phyloP scores from a whole-genome alignment of 2,797 vertebrate species.

The Sebastes reedi region DNA sequence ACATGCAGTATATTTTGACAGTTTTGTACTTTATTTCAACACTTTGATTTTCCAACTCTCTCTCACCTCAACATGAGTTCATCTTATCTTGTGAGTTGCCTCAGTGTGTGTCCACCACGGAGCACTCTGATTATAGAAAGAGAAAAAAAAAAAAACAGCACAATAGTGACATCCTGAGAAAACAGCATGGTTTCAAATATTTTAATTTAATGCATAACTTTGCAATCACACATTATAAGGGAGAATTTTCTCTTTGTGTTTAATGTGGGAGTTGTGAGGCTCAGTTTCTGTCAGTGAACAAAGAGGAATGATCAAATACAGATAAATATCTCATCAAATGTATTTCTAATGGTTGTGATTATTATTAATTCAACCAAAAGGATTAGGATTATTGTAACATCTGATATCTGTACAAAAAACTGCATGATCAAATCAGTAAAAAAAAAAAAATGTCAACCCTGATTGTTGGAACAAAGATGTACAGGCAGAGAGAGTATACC shows the following conservation, averaged over 20 bases:
- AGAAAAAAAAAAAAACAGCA: neutral
- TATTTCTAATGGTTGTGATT: neutral
- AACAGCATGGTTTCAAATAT: neutral
- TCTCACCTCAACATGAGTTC: conserved; percentile 15
- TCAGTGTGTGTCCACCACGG: neutral
- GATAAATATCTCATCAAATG: neutral
- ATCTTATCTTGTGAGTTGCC: conserved; percentile 10
- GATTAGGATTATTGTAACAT: neutral
- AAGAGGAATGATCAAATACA: neutral
- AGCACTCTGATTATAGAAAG: conserved; percentile 1
- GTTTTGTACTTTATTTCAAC: neutral
- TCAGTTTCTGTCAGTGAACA: neutral
- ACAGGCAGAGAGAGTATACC: neutral
- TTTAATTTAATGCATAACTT: neutral
- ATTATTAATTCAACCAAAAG: neutral
- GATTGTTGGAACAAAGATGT: conserved; percentile 3
- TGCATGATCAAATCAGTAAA: neutral
- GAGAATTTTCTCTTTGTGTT: neutral
- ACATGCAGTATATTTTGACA: neutral
- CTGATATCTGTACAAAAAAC: neutral
- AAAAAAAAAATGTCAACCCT: neutral
- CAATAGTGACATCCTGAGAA: neutral
- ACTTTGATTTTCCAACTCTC: neutral
- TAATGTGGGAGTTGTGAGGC: neutral
- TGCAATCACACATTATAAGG: neutral